A percentile compares a stretch with the other conserved stretches of the same genome.
Conservation (phyloP, 2,797 vertebrate species). For the Rachycentron canadum region DNA sequence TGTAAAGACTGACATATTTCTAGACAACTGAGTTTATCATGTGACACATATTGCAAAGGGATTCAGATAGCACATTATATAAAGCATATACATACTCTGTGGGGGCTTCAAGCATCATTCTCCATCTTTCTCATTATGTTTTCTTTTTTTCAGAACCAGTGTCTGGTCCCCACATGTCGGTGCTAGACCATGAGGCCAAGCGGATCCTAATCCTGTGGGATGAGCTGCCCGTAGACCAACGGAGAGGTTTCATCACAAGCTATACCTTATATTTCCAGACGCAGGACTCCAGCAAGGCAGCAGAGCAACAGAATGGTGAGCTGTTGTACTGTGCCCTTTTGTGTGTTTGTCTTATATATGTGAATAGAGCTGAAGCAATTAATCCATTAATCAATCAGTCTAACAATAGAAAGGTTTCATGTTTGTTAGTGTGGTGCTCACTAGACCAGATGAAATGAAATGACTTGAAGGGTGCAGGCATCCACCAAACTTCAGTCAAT, state of each 20-base stretch:
- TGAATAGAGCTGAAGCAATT: background rate
- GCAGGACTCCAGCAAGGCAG: slow-evolving; percentile 36
- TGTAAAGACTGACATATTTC: background rate
- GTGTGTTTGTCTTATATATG: background rate
- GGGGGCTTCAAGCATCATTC: background rate
- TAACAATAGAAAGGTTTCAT: background rate
- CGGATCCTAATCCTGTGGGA: slow-evolving; percentile 76
- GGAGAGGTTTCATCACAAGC: slow-evolving; percentile 81
- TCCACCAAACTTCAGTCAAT: no score
- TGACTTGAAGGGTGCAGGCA: background rate
- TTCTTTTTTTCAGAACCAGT: slow-evolving; percentile 73
- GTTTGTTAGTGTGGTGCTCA: background rate
- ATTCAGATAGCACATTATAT: background rate
- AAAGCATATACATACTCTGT: background rate
- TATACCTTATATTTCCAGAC: slow-evolving; percentile 79
- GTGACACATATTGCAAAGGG: background rate
- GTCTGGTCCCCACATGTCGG: slow-evolving; percentile 67
- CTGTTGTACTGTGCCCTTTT: background rate
- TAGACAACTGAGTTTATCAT: background rate
- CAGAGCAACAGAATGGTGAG: slow-evolving; percentile 63
- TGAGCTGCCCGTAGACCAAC: slow-evolving; percentile 71
- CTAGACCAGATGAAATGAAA: background rate
- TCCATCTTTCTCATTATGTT: slow-evolving; percentile 7
- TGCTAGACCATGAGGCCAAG: slow-evolving; percentile 41
- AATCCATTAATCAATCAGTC: background rate